Conservation (phyloP, 1,140 invertebrate genomes). For the Hyphantria cunea region DNA sequence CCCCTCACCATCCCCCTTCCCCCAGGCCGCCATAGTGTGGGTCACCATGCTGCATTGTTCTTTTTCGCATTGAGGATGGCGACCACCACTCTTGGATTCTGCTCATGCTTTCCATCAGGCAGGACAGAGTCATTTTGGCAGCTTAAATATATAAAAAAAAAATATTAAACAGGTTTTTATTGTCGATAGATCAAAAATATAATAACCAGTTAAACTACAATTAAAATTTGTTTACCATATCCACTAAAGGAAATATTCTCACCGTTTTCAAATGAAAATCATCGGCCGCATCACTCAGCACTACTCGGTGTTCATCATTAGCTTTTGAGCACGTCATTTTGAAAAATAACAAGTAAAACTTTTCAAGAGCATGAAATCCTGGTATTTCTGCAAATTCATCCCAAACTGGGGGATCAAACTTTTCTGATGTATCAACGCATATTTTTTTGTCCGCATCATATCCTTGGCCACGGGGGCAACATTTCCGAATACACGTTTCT, state of each 20-base stretch:
- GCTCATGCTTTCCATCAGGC: too few species aligned
- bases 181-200: too few species aligned
- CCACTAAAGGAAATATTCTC: not conserved
- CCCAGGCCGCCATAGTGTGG: too few species aligned
- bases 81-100: too few species aligned
- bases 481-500: not conserved
- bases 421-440: not conserved
- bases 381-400: not conserved
- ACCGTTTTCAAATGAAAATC: slow-evolving; percentile 1
- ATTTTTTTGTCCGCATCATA: not conserved
- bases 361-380: not conserved
- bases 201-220: too few species aligned
- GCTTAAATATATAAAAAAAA: too few species aligned
- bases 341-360: not conserved
- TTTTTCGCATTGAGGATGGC: too few species aligned
- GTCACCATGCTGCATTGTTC: too few species aligned
- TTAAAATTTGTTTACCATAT: too few species aligned
- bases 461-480: not conserved
- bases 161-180: too few species aligned
- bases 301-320: not conserved
- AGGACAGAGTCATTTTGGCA: too few species aligned
- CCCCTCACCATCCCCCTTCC: too few species aligned
- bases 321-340: not conserved
- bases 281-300: not conserved
- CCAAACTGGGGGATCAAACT: not conserved